These are phyloP conservation scores for Platypus cylindrus DNA, from an alignment of 2,888 invertebrate genomes.

Conservation along the genomic window DNA sequence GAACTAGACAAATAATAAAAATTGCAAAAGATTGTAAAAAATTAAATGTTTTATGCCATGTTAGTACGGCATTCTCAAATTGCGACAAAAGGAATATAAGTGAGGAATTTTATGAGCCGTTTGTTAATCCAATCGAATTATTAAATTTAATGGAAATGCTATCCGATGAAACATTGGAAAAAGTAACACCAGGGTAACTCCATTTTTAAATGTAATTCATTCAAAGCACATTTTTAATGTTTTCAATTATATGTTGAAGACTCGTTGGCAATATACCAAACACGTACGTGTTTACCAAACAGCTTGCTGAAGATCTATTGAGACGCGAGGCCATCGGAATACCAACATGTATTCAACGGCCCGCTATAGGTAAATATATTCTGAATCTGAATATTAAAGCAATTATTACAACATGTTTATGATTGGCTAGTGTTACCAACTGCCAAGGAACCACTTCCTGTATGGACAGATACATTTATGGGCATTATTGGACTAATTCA, in stretches of 20 bases:
- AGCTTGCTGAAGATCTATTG: conserved; percentile 51
- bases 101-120: conserved; percentile 20
- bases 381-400: too few relatives aligned
- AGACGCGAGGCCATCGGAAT: conserved; percentile 39
- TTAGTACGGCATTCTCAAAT: conserved; percentile 23
- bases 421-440: conserved; percentile 46
- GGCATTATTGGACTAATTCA: conserved; percentile 50
- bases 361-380: conserved; percentile 47
- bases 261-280: conserved; percentile 48
- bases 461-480: conserved; percentile 66
- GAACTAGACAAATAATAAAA: conserved; percentile 47
- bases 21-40: conserved; percentile 50
- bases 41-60: conserved; percentile 31
- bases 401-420: too few relatives aligned
- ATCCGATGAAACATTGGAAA: conserved; percentile 31
- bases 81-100: conserved; percentile 16
- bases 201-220: background rate
- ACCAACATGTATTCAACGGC: conserved; percentile 53
- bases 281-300: conserved; percentile 62
- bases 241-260: too few relatives aligned
- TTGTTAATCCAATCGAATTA: conserved; percentile 33
- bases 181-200: conserved; percentile 19
- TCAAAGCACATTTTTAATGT: too few relatives aligned
- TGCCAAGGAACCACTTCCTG: conserved; percentile 43
- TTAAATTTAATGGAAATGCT: conserved; percentile 23